Evolutionary conservation across 92 coral and sea anemone species (phyloP).

Genomic region (Porites evermanni): DNA sequence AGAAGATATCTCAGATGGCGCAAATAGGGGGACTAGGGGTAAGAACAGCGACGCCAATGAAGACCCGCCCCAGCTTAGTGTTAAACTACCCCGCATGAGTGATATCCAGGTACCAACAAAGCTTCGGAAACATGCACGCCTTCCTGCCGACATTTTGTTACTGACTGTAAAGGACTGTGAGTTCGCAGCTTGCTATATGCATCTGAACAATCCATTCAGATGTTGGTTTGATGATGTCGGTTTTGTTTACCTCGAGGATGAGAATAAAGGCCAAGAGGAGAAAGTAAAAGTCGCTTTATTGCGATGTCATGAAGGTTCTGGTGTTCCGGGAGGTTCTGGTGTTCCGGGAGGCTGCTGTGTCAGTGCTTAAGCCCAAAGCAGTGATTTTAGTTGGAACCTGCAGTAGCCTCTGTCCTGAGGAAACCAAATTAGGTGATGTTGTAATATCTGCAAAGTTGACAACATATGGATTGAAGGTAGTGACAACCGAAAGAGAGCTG

Average conservation of each 20-base stretch:
- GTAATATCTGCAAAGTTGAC: constrained; percentile 32
- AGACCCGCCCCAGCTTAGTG: constrained; percentile 16
- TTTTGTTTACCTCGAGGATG: background rate
- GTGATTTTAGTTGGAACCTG: constrained; percentile 47
- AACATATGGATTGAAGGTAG: background rate
- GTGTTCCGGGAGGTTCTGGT: constrained; percentile 5
- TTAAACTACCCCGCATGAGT: background rate
- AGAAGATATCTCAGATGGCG: too few relatives aligned
- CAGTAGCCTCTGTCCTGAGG: constrained; percentile 5
- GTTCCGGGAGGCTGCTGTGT: background rate
- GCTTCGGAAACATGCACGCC: background rate
- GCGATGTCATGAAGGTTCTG: constrained; percentile 16
- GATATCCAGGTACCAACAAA: background rate
- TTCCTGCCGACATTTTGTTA: background rate
- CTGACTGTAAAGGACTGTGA: constrained; percentile 7
- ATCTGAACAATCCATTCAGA: background rate
- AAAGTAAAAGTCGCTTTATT: constrained; percentile 35
- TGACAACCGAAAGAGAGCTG: background rate
- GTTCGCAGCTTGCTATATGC: background rate
- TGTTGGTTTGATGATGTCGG: background rate
- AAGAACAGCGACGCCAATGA: too few relatives aligned
- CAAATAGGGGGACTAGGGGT: too few relatives aligned
- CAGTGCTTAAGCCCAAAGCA: constrained; percentile 36
- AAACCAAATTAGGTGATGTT: constrained; percentile 52
- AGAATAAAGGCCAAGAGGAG: background rate